These are phyloP conservation scores for Pissodes strobi DNA, from an alignment of 1,140 invertebrate genomes.

Conservation along the genomic window DNA sequence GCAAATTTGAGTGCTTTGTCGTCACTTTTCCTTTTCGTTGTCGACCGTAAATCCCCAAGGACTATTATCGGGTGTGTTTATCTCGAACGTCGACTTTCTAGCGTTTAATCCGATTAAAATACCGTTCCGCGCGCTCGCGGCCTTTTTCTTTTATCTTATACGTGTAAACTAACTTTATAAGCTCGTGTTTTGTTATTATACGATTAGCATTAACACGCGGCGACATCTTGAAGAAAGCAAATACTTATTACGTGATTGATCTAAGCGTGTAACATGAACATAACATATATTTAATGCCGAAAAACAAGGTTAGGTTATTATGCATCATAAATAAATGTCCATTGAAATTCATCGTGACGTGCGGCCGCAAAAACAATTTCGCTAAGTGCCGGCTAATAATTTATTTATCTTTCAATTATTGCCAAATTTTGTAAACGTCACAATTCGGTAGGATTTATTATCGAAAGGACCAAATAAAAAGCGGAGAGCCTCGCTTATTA, in stretches of 20 bases:
- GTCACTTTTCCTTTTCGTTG: no score
- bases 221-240: no score
- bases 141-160: background rate
- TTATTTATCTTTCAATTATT: conserved; percentile 23
- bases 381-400: conserved; percentile 14
- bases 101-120: conserved; percentile 1
- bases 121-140: background rate
- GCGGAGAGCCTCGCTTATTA: conserved; percentile 19
- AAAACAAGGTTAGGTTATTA: no score
- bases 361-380: conserved; percentile 6
- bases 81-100: background rate
- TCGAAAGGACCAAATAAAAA: conserved; percentile 18
- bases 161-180: no score
- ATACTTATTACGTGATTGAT: no score
- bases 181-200: background rate
- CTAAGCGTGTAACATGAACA: background rate
- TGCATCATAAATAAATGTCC: no score
- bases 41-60: background rate
- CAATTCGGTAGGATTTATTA: conserved; percentile 8
- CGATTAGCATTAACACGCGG: no score
- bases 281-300: background rate
- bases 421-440: conserved; percentile 21
- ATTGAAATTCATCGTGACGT: no score
- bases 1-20: no score
- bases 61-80: background rate